phyloP scores from a whole-genome alignment of 2,888 invertebrate species.

The Dasysyrphus albostriatus region DNA sequence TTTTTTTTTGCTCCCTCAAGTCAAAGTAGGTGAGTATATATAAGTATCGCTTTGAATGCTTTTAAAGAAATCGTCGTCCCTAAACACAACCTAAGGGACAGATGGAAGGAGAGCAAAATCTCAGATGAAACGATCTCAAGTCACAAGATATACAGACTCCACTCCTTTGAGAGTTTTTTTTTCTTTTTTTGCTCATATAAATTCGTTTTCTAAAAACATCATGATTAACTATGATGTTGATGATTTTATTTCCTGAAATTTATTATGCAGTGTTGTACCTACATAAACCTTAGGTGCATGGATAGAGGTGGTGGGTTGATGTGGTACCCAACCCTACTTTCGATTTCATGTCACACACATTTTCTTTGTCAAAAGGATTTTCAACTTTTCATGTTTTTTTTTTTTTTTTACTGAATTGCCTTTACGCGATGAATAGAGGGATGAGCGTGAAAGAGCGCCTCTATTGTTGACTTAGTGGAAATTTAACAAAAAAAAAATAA shows the following conservation, averaged over 20 bases:
- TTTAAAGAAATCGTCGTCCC: conserved; percentile 27
- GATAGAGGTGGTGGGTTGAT: neutral
- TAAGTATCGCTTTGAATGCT: conserved; percentile 1
- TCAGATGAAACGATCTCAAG: neutral
- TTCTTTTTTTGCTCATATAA: neutral
- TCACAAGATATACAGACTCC: neutral
- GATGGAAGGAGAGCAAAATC: neutral
- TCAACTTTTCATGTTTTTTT: conserved; percentile 39
- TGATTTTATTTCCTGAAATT: conserved; percentile 36
- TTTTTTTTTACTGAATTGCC: conserved; percentile 8
- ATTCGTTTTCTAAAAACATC: conserved; percentile 10
- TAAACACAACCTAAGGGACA: conserved; percentile 7
- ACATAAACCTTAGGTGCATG: neutral
- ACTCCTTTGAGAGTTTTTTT: conserved; percentile 14
- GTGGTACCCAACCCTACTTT: conserved; percentile 5
- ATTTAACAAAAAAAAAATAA: neutral
- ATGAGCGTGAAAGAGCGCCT: neutral
- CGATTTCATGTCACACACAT: conserved; percentile 53
- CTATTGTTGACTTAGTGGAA: conserved; percentile 32
- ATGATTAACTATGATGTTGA: conserved; percentile 42
- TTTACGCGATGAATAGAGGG: conserved; percentile 6
- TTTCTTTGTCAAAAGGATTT: conserved; percentile 38
- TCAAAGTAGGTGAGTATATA: conserved; percentile 3
- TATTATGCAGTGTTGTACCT: neutral
- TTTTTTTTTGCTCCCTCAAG: neutral